Base-by-base conservation (phyloP, 2,113 vertebrate genomes). In the Epinephelus lanceolatus region DNA sequence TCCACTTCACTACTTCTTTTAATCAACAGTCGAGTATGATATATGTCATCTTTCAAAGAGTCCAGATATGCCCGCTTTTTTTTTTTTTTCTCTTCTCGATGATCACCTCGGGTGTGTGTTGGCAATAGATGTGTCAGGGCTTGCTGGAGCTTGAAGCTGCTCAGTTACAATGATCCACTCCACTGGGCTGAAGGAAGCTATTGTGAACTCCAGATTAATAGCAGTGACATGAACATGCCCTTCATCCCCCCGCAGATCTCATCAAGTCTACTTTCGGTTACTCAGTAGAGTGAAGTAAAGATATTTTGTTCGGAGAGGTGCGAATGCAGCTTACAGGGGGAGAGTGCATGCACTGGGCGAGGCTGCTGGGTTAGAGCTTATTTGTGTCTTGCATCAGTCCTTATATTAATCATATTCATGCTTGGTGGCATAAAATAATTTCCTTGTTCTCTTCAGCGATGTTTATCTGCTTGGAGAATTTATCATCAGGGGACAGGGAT, bases 181-280 rank as follows among this genome's bases (percentile, higher is more conserved):
- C 84, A 79, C 30, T 86, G 84, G 75, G 55, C 84, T 83, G 79
- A 18, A 81, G 81, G 85, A 91, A 89, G 83, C 85, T 78, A 78
- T 91, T 86, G 83, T 92, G 88, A 88, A 88, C 76, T 56, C 19
- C 33, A 87, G 81, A 89, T 91, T 89, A 90, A 88, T 83, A 85
- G 76, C 76, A 72, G 62, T 72, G 73, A 85, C 81, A 86, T 6
- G 0, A 70, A 81, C 71, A 68, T 76, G 79, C 69, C 74, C 81
- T 88, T 88, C 81, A 86, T 76, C 66, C 57, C 56, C 37, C 60
- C 65, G 81, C 68, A 78, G 47, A 86, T 89, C 80, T 80, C 88
- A 79, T 87, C 70, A 73, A 49, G 51, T 66, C 61, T 40, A 15
- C 81, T 62, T 61, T 84, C 71, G 72, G 57, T 81, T 57, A 78